phyloP scores from a whole-genome alignment of 2,888 invertebrate genomes.

The Lasiommata megera region DNA sequence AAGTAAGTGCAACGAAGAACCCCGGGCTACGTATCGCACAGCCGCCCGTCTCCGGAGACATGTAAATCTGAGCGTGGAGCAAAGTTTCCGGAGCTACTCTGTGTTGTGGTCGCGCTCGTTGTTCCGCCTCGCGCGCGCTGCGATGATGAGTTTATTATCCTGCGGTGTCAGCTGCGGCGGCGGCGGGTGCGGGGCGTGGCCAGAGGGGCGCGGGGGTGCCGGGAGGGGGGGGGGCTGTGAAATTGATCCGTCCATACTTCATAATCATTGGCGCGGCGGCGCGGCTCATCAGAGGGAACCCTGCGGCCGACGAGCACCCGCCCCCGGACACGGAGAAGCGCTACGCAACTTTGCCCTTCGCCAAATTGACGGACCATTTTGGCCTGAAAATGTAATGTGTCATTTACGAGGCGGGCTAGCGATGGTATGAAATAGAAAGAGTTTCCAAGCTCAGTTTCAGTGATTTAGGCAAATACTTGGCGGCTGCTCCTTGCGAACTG shows the following conservation, averaged over 20 bases:
- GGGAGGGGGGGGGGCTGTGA: constrained; percentile 51
- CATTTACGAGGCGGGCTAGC: too few relatives aligned
- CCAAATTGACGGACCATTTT: background rate
- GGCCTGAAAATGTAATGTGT: too few relatives aligned
- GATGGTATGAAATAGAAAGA: too few relatives aligned
- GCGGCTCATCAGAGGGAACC: background rate
- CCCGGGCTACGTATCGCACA: too few relatives aligned
- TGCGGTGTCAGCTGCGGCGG: background rate
- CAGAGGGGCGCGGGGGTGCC: constrained; percentile 22
- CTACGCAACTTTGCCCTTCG: too few relatives aligned
- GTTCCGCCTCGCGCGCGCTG: background rate
- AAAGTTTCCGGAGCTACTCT: background rate
- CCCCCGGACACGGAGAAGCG: background rate
- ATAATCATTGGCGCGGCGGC: constrained; percentile 52
- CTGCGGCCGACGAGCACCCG: background rate
- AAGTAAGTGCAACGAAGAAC: too few relatives aligned
- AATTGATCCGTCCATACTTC: constrained; percentile 66
- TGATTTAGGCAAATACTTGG: too few relatives aligned
- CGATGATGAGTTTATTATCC: background rate
- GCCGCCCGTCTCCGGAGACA: too few relatives aligned
- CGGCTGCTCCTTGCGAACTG: too few relatives aligned
- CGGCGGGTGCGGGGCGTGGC: constrained; percentile 9
- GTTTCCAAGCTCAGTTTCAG: too few relatives aligned
- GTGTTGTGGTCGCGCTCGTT: background rate
- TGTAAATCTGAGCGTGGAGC: too few relatives aligned